These are phyloP conservation scores for Trididemnum nubilum DNA, from an alignment of 23 tunicate genomes.

Conservation along the genomic window DNA sequence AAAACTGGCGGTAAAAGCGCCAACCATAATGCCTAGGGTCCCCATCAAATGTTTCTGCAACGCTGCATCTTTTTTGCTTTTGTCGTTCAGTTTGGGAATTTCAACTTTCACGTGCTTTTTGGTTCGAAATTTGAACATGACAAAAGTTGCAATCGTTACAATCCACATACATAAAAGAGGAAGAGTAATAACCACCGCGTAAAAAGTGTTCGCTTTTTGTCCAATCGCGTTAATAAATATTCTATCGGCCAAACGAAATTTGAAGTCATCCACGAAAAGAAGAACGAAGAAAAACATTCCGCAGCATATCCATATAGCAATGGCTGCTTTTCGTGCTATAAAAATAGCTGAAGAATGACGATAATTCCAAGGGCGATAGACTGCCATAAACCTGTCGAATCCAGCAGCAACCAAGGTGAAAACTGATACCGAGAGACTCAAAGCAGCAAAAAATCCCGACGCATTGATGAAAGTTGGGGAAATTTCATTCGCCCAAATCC, in stretches of 20 bases:
- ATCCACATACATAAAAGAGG: conserved; percentile 62
- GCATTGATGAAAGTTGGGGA: conserved; percentile 1
- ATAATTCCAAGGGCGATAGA: not conserved
- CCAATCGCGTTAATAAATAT: conserved; percentile 28
- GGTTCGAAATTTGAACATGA: not conserved
- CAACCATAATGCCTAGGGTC: conserved; percentile 76
- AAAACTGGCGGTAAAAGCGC: conserved; percentile 47
- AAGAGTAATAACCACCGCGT: conserved; percentile 24
- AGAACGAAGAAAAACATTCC: conserved; percentile 31
- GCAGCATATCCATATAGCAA: not conserved
- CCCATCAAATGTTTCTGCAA: conserved; percentile 40
- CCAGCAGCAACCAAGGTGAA: not conserved
- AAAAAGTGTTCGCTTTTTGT: conserved; percentile 15
- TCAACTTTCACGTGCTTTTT: conserved; percentile 2
- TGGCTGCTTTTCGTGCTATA: not conserved
- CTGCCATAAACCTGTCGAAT: not conserved
- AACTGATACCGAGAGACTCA: not conserved
- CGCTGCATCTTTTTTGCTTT: not conserved
- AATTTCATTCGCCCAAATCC: not conserved
- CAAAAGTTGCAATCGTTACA: conserved; percentile 34
- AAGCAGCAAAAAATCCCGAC: not conserved
- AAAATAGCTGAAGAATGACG: not conserved
- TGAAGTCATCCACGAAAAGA: conserved; percentile 4
- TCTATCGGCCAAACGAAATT: conserved; percentile 30
- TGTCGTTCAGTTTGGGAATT: not conserved